Evolutionary conservation across 2,797 vertebrate species (phyloP).

Genomic region (Pseudocheirus occidentalis): DNA sequence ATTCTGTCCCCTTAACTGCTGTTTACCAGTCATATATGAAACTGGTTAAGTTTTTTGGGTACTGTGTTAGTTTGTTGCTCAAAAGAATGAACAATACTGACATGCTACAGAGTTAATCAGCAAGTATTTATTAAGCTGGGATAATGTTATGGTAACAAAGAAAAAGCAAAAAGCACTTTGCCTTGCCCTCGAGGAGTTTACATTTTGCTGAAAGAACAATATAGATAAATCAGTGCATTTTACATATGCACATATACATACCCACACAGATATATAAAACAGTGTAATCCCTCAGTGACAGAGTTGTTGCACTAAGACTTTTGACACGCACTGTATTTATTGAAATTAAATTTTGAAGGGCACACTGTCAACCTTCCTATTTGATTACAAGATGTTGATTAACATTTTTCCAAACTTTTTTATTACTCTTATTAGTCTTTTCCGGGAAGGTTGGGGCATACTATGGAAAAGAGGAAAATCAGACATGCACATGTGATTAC

Average conservation of each 20-base stretch:
- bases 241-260: not conserved
- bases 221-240: not conserved
- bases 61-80: not conserved
- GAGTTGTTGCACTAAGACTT: not conserved
- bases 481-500: too few relatives aligned
- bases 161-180: not conserved
- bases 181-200: not conserved
- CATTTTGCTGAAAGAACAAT: not conserved
- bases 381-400: not conserved
- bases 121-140: not conserved
- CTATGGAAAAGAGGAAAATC: too few relatives aligned
- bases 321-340: too few relatives aligned
- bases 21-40: not conserved
- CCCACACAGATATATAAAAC: not conserved
- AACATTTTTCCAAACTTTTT: too few relatives aligned
- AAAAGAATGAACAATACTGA: not conserved
- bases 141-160: not conserved
- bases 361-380: not conserved
- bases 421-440: too few relatives aligned
- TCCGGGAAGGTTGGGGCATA: too few relatives aligned
- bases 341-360: not conserved
- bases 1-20: not conserved
- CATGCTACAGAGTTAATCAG: not conserved
- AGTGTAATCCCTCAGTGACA: not conserved
- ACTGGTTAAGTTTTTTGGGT: not conserved